phyloP scores from a whole-genome alignment of 2,888 invertebrate genomes.

The Coremacera marginata region DNA sequence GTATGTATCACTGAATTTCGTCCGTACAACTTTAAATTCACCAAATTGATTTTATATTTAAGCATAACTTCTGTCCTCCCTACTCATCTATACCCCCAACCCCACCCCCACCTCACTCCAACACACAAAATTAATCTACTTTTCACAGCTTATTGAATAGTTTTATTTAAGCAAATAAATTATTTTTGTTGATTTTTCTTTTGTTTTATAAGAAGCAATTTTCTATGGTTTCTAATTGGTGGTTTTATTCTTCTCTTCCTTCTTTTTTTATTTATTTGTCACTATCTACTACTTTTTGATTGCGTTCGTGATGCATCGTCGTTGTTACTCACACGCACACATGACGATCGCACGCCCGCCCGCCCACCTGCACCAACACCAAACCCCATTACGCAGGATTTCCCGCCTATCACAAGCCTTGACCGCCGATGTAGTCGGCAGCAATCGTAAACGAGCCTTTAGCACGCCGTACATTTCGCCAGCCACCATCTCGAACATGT shows the following conservation, averaged over 20 bases:
- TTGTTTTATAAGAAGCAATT: not conserved
- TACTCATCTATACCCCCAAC: no score
- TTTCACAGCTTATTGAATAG: not conserved
- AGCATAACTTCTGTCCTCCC: no score
- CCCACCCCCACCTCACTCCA: no score
- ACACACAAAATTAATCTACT: not conserved
- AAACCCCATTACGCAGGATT: constrained; percentile 34
- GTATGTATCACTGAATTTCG: no score
- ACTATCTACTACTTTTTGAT: not conserved
- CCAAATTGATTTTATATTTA: no score
- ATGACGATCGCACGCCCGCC: not conserved
- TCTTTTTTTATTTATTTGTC: constrained; percentile 35
- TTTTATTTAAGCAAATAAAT: constrained; percentile 34
- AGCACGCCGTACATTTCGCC: constrained; percentile 62
- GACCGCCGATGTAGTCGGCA: constrained; percentile 44
- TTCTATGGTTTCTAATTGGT: constrained; percentile 25
- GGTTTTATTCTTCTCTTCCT: constrained; percentile 42
- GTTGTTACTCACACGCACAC: not conserved
- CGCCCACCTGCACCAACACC: not conserved
- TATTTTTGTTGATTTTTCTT: not conserved
- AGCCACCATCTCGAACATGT: constrained; percentile 38
- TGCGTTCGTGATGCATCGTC: not conserved
- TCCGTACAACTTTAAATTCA: no score
- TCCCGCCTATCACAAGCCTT: constrained; percentile 57
- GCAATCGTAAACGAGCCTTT: constrained; percentile 61